Conservation (phyloP, 1,140 invertebrate species). For the Leptoteleia sp. region DNA sequence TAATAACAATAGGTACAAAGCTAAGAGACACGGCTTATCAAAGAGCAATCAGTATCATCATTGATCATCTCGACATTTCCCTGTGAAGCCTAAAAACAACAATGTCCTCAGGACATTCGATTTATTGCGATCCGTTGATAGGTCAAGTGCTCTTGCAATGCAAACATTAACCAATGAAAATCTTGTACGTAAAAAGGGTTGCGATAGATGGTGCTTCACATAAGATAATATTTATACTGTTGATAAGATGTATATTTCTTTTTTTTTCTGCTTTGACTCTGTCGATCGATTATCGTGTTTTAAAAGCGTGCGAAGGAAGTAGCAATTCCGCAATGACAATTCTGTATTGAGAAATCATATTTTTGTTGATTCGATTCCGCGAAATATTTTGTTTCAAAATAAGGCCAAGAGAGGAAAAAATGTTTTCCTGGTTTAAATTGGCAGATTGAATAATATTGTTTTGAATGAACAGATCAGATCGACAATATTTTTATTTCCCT, state of each 20-base stretch:
- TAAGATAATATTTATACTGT: conserved; percentile 20
- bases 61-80: conserved; percentile 38
- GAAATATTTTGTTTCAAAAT: conserved; percentile 20
- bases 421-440: conserved; percentile 10
- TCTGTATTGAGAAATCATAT: background rate
- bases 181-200: conserved; percentile 24
- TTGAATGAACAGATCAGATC: conserved; percentile 22
- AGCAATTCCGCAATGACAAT: no score
- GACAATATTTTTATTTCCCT: conserved; percentile 41
- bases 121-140: conserved; percentile 19
- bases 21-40: conserved; percentile 13
- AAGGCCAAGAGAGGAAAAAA: conserved; percentile 7
- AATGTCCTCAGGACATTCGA: conserved; percentile 25
- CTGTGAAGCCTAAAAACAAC: conserved; percentile 17
- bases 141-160: conserved; percentile 40
- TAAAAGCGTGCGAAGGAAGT: background rate
- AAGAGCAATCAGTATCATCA: conserved; percentile 27
- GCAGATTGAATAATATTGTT: conserved; percentile 29
- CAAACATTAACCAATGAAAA: conserved; percentile 32
- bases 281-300: background rate
- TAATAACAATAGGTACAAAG: conserved; percentile 37
- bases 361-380: background rate
- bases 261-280: background rate
- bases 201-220: background rate
- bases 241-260: conserved; percentile 6